These are phyloP conservation scores for Sylvietta virens DNA, from an alignment of 2,113 vertebrate genomes.

Conservation along the genomic window DNA sequence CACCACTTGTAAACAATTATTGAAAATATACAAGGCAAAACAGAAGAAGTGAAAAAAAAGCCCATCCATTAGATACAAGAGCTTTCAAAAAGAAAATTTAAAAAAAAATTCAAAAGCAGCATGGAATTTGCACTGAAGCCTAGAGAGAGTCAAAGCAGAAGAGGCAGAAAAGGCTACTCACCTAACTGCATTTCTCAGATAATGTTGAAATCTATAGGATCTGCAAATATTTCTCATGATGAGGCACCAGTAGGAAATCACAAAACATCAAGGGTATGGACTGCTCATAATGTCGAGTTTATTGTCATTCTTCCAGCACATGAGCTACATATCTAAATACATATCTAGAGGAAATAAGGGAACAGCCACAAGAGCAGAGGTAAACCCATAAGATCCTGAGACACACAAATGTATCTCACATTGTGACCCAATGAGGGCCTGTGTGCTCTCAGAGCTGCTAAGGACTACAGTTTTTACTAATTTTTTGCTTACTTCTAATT, in stretches of 20 bases:
- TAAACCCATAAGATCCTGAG: not conserved
- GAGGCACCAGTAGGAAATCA: not conserved
- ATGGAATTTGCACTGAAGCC: not conserved
- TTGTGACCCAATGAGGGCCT: not conserved
- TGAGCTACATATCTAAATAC: not conserved
- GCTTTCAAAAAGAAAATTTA: not conserved
- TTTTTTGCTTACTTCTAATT: not conserved
- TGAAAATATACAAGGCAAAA: not conserved
- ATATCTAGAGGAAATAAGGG: not conserved
- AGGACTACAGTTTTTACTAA: not conserved
- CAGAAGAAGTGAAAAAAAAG: not conserved
- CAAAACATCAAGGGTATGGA: not conserved
- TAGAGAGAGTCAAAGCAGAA: not conserved
- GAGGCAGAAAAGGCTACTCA: not conserved
- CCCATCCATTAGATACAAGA: not conserved
- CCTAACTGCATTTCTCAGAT: not conserved
- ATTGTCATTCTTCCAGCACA: not conserved
- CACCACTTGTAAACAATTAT: not conserved
- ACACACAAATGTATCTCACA: not conserved
- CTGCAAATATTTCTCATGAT: not conserved
- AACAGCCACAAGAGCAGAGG: not conserved
- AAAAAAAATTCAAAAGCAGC: too few relatives aligned
- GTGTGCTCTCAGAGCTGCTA: not conserved
- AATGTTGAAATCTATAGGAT: not conserved
- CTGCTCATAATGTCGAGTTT: not conserved